Conservation (phyloP, 1,140 invertebrate genomes). For the Hestina assimilis region DNA sequence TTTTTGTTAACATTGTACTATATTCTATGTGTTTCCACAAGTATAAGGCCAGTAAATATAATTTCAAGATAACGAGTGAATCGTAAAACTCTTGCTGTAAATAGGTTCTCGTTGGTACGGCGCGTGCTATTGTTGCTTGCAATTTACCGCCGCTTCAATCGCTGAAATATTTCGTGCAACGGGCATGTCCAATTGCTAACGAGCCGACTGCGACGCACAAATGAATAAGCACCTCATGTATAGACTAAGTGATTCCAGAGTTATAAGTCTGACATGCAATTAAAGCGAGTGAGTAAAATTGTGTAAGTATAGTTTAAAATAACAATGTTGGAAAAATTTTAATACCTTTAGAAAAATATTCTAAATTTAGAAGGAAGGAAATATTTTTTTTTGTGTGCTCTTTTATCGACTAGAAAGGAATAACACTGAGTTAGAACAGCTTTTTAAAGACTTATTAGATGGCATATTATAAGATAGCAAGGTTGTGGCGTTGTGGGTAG, state of each 20-base stretch:
- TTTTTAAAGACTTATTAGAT: no score
- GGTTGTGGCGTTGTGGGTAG: no score
- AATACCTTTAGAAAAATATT: no score
- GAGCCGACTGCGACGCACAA: conserved; percentile 71
- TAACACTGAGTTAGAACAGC: no score
- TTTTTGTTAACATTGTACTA: conserved; percentile 30
- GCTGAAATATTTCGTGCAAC: conserved; percentile 77
- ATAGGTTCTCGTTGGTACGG: conserved; percentile 48
- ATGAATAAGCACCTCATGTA: conserved; percentile 73
- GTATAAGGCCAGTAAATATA: conserved; percentile 48
- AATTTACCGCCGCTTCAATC: conserved; percentile 76
- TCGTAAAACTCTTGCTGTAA: conserved; percentile 69
- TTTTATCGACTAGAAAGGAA: no score
- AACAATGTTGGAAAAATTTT: not conserved
- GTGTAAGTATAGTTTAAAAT: not conserved
- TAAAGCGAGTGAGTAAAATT: conserved; percentile 1
- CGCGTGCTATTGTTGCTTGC: conserved; percentile 66
- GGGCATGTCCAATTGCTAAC: conserved; percentile 77
- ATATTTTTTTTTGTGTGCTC: no score
- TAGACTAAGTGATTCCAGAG: conserved; percentile 53
- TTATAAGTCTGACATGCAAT: conserved; percentile 29
- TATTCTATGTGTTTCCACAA: conserved; percentile 8
- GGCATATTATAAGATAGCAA: no score
- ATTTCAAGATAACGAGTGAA: conserved; percentile 70
- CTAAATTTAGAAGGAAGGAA: no score